These are phyloP conservation scores for Sminthurides aquaticus DNA, from an alignment of 2,888 invertebrate genomes.

Conservation along the genomic window DNA sequence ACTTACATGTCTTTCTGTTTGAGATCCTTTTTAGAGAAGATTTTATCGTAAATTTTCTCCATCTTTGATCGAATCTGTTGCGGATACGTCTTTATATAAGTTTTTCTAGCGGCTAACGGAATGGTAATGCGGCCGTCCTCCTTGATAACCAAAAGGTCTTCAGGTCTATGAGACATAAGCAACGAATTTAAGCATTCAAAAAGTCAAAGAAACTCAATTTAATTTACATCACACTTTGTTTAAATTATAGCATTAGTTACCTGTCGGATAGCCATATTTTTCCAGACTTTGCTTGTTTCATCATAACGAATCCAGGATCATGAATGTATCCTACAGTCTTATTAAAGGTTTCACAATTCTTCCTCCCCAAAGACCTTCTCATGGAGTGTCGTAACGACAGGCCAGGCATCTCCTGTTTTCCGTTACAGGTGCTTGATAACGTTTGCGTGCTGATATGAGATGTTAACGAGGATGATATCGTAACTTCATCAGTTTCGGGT, in stretches of 20 bases:
- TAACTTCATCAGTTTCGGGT: no score
- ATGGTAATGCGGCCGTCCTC: constrained; percentile 12
- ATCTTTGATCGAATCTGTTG: constrained; percentile 5
- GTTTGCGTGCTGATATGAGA: no score
- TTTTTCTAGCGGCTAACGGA: neutral
- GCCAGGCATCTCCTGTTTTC: no score
- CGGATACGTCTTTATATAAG: constrained; percentile 2
- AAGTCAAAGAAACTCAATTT: no score
- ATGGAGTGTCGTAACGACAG: no score
- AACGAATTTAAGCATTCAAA: no score
- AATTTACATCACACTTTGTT: no score
- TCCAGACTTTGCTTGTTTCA: constrained; percentile 7
- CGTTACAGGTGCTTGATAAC: no score
- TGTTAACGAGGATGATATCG: no score
- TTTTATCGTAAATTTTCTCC: constrained; percentile 11
- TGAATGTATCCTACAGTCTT: constrained; percentile 12
- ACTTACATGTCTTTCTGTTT: neutral
- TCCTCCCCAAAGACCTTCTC: no score
- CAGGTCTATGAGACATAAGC: constrained; percentile 11
- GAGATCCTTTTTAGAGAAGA: constrained; percentile 13
- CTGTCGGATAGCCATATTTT: constrained; percentile 4
- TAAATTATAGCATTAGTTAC: no score
- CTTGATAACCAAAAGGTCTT: constrained; percentile 10
- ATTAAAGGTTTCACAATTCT: no score
- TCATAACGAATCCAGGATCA: neutral